Evolutionary conservation across 2,797 vertebrate genomes (phyloP).

Genomic region (Lacerta bilineata): DNA sequence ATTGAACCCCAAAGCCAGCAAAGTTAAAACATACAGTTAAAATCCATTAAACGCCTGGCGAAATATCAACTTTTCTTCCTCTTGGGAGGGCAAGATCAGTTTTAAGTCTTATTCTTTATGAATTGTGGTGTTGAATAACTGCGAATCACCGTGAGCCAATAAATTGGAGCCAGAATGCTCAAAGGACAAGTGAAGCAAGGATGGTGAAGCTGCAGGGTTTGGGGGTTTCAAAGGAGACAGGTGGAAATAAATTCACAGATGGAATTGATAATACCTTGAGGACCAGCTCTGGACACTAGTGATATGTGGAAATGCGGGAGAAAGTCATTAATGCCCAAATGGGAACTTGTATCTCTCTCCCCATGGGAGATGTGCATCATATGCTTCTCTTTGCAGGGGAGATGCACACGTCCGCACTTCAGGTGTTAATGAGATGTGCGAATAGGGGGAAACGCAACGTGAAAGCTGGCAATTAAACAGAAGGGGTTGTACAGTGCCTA

Average conservation of each 20-base stretch:
- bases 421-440: slow-evolving; percentile 24
- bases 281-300: not conserved
- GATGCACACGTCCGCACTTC: slow-evolving; percentile 8
- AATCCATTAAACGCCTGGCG: too few relatives aligned
- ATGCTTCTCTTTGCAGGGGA: slow-evolving; percentile 23
- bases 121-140: not conserved
- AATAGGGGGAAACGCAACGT: slow-evolving; percentile 11
- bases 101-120: not conserved
- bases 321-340: slow-evolving; percentile 11
- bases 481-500: slow-evolving; percentile 11
- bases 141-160: not conserved
- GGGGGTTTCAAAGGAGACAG: not conserved
- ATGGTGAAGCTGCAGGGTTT: not conserved
- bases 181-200: not conserved
- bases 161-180: not conserved
- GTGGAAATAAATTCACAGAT: not conserved
- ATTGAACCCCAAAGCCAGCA: too few relatives aligned
- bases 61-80: not conserved
- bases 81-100: not conserved
- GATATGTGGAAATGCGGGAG: not conserved
- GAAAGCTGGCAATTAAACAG: slow-evolving; percentile 27
- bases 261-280: not conserved
- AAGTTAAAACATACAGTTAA: too few relatives aligned
- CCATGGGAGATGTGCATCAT: slow-evolving; percentile 5
- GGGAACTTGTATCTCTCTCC: not conserved